Percentiles rank a stretch among this genome's conserved stretches.
Evolutionary conservation across 2,797 vertebrate genomes (phyloP).

Genomic region (Bufotes viridis): DNA sequence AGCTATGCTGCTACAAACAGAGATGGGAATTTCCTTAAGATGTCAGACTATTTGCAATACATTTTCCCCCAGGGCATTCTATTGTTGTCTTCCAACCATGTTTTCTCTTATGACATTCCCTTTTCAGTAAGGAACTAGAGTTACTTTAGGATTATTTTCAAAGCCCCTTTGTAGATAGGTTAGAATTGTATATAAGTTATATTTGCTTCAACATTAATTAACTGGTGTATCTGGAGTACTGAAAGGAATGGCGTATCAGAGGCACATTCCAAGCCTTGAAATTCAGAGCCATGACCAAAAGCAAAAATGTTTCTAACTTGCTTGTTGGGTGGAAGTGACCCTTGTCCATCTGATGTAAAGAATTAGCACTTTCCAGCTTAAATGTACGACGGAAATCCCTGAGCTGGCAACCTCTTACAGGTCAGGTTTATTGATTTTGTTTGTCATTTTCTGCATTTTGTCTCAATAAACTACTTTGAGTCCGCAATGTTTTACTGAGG

Average conservation of each 20-base stretch:
- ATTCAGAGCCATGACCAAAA: constrained; percentile 58
- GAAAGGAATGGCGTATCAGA: constrained; percentile 50
- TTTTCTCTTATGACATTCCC: constrained; percentile 57
- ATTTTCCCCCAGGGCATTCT: constrained; percentile 53
- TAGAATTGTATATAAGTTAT: constrained; percentile 54
- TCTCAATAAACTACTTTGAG: constrained; percentile 64
- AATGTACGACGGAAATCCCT: constrained; percentile 64
- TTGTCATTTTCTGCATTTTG: constrained; percentile 59
- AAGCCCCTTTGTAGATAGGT: constrained; percentile 62
- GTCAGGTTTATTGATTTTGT: constrained; percentile 59
- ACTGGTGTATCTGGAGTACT: constrained; percentile 61
- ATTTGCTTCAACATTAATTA: constrained; percentile 38
- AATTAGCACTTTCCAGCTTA: constrained; percentile 66
- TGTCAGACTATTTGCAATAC: constrained; percentile 50
- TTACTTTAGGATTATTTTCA: constrained; percentile 56
- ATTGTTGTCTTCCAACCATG: constrained; percentile 56
- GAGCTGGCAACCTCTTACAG: constrained; percentile 65
- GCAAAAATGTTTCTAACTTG: constrained; percentile 50
- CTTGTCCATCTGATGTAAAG: constrained; percentile 68
- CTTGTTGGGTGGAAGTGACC: constrained; percentile 64
- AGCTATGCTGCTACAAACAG: constrained; percentile 58
- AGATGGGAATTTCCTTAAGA: constrained; percentile 61
- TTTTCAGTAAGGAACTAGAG: constrained; percentile 58
- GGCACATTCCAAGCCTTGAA: constrained; percentile 57
- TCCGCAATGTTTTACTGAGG: neutral